Evolutionary conservation across 2,888 invertebrate genomes (phyloP), one percentile per base, ranked within the genome.

Genomic region (Clitarchus hookeri): DNA sequence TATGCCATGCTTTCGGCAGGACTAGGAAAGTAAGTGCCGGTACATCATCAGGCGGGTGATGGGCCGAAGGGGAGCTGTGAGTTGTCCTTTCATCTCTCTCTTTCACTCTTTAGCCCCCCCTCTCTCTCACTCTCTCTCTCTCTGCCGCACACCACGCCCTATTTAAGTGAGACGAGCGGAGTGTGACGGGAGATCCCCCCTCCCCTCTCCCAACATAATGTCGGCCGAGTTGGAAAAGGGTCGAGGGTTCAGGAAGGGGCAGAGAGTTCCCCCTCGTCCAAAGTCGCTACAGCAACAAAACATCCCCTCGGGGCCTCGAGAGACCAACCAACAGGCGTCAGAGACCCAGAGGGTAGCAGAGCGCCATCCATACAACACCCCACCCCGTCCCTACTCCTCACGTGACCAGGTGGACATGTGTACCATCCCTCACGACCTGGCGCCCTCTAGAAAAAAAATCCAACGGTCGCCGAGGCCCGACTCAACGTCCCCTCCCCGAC

Each of bases 331-430:
- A 53, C 53, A 53, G 23, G n/a, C n/a, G 65, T 65, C 65, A n/a
- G 8, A 9, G 65, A 65, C 65, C 48, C 65, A 1, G 65, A 65
- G 65, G 16, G n/a, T 12, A 19, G 53, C 53, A 53, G n/a, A 65
- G 65, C 65, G 65, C 65, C 65, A 65, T 65, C 65, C 65, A 65
- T 65, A 65, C 65, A 65, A 65, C 65, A 19, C 65, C 65, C 65
- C 65, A 8, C 8, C 53, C 53, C 53, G 0, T 8, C 65, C 16
- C 65, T 23, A 11, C 65, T 8, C 65, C 16, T 23, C 65, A 11
- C 65, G 8, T 16, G 65, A 65, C 65, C 65, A 65, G 65, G 65
- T 65, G 65, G 53, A 65, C 65, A 65, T 65, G 65, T 65, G 65
- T n/a, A 19, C 65, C 65, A 65, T 65, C 19, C 65, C 65, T 65